Evolutionary conservation across 1,140 invertebrate species (phyloP), one percentile per base, ranked within the genome.

Genomic region (Drosophila ercepeae): DNA sequence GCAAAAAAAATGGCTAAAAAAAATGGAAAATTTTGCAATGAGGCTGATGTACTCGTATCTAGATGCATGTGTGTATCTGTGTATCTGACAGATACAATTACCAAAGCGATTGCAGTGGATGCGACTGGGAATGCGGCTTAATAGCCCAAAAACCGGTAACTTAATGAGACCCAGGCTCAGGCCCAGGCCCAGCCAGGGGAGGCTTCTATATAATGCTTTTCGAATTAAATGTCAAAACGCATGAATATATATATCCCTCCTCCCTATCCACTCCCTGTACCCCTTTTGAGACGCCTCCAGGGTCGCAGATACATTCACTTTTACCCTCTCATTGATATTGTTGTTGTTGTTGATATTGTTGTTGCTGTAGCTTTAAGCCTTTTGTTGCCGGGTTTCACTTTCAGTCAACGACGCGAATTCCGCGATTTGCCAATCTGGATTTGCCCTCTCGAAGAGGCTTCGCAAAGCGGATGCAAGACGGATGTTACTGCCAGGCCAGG

Each of bases 121-220:
- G 57, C 34, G 42, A 48, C 58, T 29, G 45, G 60, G 70, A 73
- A 49, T 57, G 69, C 51, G 63, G 70, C 39, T 74, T 75, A 63
- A 75, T 75, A 75, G 76, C 52, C 52, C 64, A 45, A 67, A 79
- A 79, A 81, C 76, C 76, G 76, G 77, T 79, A 79, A 75, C 57
- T 63, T 59, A 75, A 78, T 75, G 63, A 60, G 60, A 55, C 54
- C 48, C 16, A 3, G 14, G 6, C 16, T 11, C 34, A 0, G 34
- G 4, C 7, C 21, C 11, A n/a, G 34, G 3, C n/a, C n/a, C n/a
- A n/a, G n/a, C n/a, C n/a, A 42, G 29, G 11, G 13, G 41, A 58
- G 19, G 23, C 64, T 69, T 69, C 65, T 69, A 69, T 57, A 69
- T 69, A 69, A 69, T 55, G 60, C 25, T 57, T 69, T 69, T 67